Evolutionary conservation across 2,888 invertebrate genomes (phyloP), one percentile per base, ranked within the genome.

Genomic region (Habrosyne pyritoides): DNA sequence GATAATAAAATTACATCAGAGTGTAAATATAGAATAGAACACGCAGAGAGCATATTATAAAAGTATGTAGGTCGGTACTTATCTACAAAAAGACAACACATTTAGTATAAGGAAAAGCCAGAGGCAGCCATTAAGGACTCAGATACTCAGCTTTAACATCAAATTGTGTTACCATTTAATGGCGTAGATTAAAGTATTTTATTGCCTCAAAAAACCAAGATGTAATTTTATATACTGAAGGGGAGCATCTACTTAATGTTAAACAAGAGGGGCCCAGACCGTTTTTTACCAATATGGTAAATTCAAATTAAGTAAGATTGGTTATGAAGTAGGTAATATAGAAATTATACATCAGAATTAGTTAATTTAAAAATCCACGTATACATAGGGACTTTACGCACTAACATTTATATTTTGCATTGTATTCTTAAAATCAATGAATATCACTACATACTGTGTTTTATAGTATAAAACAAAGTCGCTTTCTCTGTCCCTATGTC

Each of bases 11-110:
- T 49, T 8, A 18, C 46, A 46, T 51, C n/a, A 22, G n/a, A 21
- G 46, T 53, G 30, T 51, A 47, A 59, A 60, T 71, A 63, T 69
- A 56, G 75, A 75, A 81, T 72, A 46, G 55, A 60, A 61, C 81
- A 81, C 72, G 79, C 81, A 67, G 80, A 59, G 53, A 55, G 59
- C 47, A 57, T 69, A 67, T 74, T 75, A 83, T 79, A 79, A 71
- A 70, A 55, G 64, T 62, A 60, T 22, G 3, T 28, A 21, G 8
- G 10, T 21, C 0, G 64, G 71, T 61, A 65, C 55, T 53, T 22
- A 14, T 14, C 7, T n/a, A n/a, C n/a, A n/a, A 54, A 51, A 49
- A 68, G 62, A 79, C 81, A 79, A 81, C 79, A 84, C 73, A 80
- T 80, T 80, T 66, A 75, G 26, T 10, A 28, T 73, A 66, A 75